Conservation (phyloP, 2,113 vertebrate genomes). For the Lepidothrix coronata region DNA sequence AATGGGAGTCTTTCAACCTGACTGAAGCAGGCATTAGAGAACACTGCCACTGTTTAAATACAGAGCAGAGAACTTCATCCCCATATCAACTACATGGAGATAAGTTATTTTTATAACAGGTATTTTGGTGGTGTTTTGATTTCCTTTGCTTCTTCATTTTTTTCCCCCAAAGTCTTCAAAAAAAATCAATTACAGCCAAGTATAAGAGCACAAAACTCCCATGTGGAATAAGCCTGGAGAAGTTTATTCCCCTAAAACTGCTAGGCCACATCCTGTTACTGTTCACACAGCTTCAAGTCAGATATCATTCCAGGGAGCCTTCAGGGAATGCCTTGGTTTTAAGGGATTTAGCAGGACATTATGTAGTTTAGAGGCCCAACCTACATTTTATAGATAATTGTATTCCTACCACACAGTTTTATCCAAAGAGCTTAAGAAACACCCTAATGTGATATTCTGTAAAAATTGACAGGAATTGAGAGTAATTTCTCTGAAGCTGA, state of each 20-base stretch:
- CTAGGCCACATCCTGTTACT: not conserved
- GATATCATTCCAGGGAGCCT: not conserved
- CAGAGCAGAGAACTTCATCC: not conserved
- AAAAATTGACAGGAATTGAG: not conserved
- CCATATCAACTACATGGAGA: not conserved
- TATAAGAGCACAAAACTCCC: not conserved
- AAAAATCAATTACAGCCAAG: not conserved
- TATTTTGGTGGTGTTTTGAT: not conserved
- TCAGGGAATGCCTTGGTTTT: not conserved
- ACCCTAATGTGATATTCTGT: not conserved
- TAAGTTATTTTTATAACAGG: not conserved
- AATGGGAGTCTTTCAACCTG: not conserved
- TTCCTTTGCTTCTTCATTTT: not conserved
- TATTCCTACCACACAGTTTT: not conserved
- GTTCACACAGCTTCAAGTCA: not conserved
- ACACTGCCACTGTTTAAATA: not conserved
- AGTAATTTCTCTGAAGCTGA: not conserved
- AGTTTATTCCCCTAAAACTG: conserved; percentile 1
- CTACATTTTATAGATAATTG: not conserved
- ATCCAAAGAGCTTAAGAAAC: not conserved
- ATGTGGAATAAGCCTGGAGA: not conserved
- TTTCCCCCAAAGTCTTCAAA: not conserved
- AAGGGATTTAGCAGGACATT: not conserved
- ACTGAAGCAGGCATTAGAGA: not conserved
- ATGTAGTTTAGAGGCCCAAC: not conserved